A percentile compares a stretch with the other conserved stretches of the same genome.
phyloP scores from a whole-genome alignment of 2,888 invertebrate species.

The Ochropleura leucogaster region DNA sequence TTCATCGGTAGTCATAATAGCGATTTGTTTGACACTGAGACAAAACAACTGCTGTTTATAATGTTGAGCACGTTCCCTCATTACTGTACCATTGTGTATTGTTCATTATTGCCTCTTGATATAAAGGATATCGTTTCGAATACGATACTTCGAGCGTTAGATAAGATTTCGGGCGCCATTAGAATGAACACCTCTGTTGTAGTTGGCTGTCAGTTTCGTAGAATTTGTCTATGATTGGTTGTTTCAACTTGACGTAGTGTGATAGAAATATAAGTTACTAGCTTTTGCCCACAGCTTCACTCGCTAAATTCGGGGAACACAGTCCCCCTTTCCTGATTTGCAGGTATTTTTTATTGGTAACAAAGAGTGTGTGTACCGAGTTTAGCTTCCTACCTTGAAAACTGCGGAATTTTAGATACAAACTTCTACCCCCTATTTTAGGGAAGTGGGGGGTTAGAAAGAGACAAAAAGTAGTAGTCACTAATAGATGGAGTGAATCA shows the following conservation, averaged over 20 bases:
- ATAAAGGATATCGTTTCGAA: slow-evolving; percentile 62
- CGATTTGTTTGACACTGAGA: slow-evolving; percentile 71
- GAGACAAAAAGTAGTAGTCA: too few relatives aligned
- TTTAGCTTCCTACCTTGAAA: too few relatives aligned
- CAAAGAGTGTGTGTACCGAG: too few relatives aligned
- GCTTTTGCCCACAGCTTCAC: too few relatives aligned
- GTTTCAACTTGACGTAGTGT: not conserved
- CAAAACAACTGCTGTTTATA: slow-evolving; percentile 75
- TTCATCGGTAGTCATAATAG: slow-evolving; percentile 72
- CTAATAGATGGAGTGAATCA: too few relatives aligned
- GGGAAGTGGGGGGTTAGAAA: too few relatives aligned
- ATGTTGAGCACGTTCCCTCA: slow-evolving; percentile 70
- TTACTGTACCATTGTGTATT: slow-evolving; percentile 70
- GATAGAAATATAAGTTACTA: not conserved
- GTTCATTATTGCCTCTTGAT: slow-evolving; percentile 66
- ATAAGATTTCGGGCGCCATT: slow-evolving; percentile 62
- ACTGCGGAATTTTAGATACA: too few relatives aligned
- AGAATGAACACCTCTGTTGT: slow-evolving; percentile 38
- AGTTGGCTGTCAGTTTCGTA: slow-evolving; percentile 34
- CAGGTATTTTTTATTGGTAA: too few relatives aligned
- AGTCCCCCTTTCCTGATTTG: too few relatives aligned
- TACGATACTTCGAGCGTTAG: slow-evolving; percentile 48
- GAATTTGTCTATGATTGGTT: slow-evolving; percentile 37
- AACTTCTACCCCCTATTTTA: too few relatives aligned
- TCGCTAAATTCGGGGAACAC: too few relatives aligned